Evolutionary conservation across 2,113 vertebrate species (phyloP).

Genomic region (Caranx melampygus): DNA sequence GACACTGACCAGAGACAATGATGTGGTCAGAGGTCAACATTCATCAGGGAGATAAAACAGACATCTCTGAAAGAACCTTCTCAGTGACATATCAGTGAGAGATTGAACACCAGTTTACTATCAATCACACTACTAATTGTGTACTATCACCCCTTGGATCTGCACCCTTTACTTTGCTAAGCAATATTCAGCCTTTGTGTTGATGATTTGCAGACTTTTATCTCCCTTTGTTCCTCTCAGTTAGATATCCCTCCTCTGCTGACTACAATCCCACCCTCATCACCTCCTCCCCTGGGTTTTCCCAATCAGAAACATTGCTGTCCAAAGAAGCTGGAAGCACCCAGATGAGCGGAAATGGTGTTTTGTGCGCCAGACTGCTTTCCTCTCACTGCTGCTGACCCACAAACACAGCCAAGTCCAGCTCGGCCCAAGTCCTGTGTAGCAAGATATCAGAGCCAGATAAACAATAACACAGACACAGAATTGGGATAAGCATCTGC

Average conservation of each 20-base stretch:
- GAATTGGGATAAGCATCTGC: conserved; percentile 34
- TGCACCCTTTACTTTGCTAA: not conserved
- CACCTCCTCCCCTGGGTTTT: conserved; percentile 35
- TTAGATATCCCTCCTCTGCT: conserved; percentile 27
- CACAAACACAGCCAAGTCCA: conserved; percentile 62
- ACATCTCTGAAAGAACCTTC: conserved; percentile 24
- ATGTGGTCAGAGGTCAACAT: conserved; percentile 71
- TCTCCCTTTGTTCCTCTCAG: conserved; percentile 48
- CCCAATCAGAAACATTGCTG: conserved; percentile 36
- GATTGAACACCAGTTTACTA: conserved; percentile 33
- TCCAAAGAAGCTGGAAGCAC: conserved; percentile 36
- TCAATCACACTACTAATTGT: conserved; percentile 43
- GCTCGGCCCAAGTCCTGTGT: conserved; percentile 23
- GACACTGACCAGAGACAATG: conserved; percentile 62
- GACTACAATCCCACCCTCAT: conserved; percentile 33
- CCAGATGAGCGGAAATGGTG: conserved; percentile 50
- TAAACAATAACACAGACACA: conserved; percentile 34
- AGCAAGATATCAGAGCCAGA: conserved; percentile 26
- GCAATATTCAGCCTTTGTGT: conserved; percentile 14
- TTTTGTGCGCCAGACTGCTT: conserved; percentile 39
- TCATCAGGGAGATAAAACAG: conserved; percentile 71
- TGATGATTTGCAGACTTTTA: conserved; percentile 37
- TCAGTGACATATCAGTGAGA: conserved; percentile 17
- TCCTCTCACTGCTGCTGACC: conserved; percentile 56
- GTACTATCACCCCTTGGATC: conserved; percentile 21